Base-by-base conservation (phyloP, 2,888 invertebrate genomes). In the Oasisia sp. region DNA sequence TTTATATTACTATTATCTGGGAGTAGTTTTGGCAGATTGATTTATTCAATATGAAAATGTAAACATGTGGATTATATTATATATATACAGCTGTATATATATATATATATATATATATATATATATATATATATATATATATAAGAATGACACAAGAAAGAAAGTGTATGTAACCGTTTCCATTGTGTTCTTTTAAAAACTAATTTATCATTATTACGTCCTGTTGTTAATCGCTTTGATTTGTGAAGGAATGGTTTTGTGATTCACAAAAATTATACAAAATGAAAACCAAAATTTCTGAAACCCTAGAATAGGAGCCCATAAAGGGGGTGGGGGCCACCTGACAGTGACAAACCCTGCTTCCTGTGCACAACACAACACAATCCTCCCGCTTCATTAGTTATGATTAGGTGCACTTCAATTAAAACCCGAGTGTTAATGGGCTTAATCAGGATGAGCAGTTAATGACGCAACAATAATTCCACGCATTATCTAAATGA, bases 371-470 rank as follows among this genome's bases (percentile, higher is more conserved):
- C 74, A 74, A 74, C 74, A 74, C 27, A 74, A 7, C 14, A 74
- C 74, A 74, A 74, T 19, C 74, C 14, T 74, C 19, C n/a, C n/a
- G 74, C 74, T 74, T 74, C 74, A 74, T 74, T 74, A 74, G 74
- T 74, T 74, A 14, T 74, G 74, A 74, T 74, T 74, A 74, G 74
- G 74, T 74, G 27, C 74, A 74, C 74, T 74, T 74, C 74, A 74
- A 74, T 74, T 74, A 74, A 74, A 74, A 74, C 74, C 74, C 14
- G n/a, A 74, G 74, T 74, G 74, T 74, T 74, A 74, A 74, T 74
- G 74, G 74, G 27, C 27, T 74, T 74, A 74, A 74, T 27, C 74
- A 74, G 27, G 74, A 19, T 74, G 74, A 74, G 74, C 74, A 8
- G 74, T 7, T 7, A 74, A 74, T 74, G 74, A 74, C 27, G 74